Percentiles rank a stretch among this genome's conserved stretches.
phyloP scores from a whole-genome alignment of 2,113 vertebrate species.

The Hippopotamus amphibius region DNA sequence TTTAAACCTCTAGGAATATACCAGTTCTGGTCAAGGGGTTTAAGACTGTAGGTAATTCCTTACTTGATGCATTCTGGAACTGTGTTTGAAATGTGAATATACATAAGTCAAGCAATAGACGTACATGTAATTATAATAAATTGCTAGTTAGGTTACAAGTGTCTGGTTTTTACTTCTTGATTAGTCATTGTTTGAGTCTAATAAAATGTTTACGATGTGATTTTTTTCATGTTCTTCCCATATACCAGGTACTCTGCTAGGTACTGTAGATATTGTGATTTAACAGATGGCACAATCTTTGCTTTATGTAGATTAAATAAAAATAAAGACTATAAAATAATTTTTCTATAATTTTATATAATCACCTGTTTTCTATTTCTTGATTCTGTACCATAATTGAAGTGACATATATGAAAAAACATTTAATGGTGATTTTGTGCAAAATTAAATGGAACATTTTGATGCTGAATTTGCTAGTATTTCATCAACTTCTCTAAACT shows the following conservation, averaged over 20 bases:
- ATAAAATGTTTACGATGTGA: neutral
- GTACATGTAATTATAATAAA: neutral
- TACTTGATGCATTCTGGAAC: neutral
- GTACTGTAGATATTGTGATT: neutral
- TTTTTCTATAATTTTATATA: neutral
- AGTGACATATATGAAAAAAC: neutral
- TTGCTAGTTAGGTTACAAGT: neutral
- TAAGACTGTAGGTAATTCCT: neutral
- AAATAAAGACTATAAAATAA: neutral
- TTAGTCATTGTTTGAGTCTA: neutral
- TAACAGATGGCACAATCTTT: neutral
- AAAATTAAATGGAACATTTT: conserved; percentile 4
- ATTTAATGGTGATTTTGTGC: neutral
- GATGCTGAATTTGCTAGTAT: neutral
- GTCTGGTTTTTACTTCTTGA: neutral
- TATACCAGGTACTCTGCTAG: neutral
- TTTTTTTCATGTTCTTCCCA: neutral
- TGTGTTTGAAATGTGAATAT: neutral
- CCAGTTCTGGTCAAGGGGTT: neutral
- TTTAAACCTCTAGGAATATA: neutral
- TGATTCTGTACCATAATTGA: neutral
- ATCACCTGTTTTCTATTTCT: neutral
- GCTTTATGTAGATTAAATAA: neutral
- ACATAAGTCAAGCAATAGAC: neutral
- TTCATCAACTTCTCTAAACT: neutral